phyloP scores from a whole-genome alignment of 1,140 invertebrate species.

The Drosophila truncata region DNA sequence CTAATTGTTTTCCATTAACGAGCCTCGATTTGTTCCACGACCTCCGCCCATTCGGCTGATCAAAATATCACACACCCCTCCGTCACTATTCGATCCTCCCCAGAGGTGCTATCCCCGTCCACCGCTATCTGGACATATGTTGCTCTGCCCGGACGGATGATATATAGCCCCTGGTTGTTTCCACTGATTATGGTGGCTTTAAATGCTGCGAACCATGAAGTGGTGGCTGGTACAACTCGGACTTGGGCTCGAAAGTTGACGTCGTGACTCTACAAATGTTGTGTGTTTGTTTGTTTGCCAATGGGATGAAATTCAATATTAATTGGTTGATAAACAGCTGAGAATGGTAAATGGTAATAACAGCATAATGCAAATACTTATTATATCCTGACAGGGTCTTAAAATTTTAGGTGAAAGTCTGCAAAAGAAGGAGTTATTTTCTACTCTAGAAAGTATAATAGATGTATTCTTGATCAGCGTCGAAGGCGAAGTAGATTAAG shows the following conservation, averaged over 20 bases:
- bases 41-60: constrained; percentile 62
- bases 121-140: constrained; percentile 78
- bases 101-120: constrained; percentile 17
- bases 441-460: too few relatives aligned
- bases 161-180: constrained; percentile 49
- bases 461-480: too few relatives aligned
- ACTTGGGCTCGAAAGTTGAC: background rate
- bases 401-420: background rate
- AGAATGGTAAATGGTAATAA: constrained; percentile 9
- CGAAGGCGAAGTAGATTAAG: background rate
- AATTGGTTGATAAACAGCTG: constrained; percentile 30
- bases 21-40: constrained; percentile 76
- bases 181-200: constrained; percentile 68
- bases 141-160: constrained; percentile 58
- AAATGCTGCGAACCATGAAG: constrained; percentile 61
- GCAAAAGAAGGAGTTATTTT: too few relatives aligned
- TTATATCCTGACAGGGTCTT: background rate
- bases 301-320: constrained; percentile 38
- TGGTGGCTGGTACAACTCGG: constrained; percentile 52
- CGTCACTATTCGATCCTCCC: background rate
- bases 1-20: constrained; percentile 80
- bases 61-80: constrained; percentile 59
- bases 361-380: background rate
- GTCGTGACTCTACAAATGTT: constrained; percentile 6
- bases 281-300: constrained; percentile 23